phyloP scores from a whole-genome alignment of 2,888 invertebrate species.

The Euphydryas editha region DNA sequence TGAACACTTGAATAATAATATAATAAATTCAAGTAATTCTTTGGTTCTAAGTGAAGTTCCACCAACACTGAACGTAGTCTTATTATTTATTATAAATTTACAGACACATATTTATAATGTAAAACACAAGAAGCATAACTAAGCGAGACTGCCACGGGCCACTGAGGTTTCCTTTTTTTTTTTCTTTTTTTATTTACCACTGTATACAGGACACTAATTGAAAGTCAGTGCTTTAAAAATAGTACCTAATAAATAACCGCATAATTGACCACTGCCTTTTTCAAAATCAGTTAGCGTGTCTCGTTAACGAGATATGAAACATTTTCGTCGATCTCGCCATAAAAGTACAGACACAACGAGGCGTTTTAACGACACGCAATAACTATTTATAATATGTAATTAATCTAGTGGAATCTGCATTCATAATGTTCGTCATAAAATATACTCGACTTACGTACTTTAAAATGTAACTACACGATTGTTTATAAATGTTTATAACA shows the following conservation, averaged over 20 bases:
- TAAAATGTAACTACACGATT: neutral
- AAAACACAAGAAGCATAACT: neutral
- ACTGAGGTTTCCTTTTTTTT: neutral
- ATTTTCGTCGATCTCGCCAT: slow-evolving; percentile 41
- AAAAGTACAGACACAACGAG: slow-evolving; percentile 39
- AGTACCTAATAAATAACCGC: neutral
- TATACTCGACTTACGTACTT: slow-evolving; percentile 10
- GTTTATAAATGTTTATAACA: neutral
- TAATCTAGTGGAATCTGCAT: slow-evolving; percentile 51
- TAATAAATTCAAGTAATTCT: no score
- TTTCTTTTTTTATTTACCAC: neutral
- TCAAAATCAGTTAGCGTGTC: slow-evolving; percentile 9
- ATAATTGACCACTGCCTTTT: slow-evolving; percentile 10
- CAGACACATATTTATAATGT: neutral
- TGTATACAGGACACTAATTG: neutral
- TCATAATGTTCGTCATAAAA: slow-evolving; percentile 41
- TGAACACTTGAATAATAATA: no score
- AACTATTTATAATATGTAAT: slow-evolving; percentile 59
- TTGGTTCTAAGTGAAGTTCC: no score
- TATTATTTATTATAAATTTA: no score
- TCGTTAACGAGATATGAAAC: slow-evolving; percentile 29
- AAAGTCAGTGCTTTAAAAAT: slow-evolving; percentile 4
- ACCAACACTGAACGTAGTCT: no score
- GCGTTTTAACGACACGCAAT: slow-evolving; percentile 45
- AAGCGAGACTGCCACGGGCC: neutral